Base-by-base conservation (phyloP, 2,888 invertebrate genomes). In the Busseola fusca region DNA sequence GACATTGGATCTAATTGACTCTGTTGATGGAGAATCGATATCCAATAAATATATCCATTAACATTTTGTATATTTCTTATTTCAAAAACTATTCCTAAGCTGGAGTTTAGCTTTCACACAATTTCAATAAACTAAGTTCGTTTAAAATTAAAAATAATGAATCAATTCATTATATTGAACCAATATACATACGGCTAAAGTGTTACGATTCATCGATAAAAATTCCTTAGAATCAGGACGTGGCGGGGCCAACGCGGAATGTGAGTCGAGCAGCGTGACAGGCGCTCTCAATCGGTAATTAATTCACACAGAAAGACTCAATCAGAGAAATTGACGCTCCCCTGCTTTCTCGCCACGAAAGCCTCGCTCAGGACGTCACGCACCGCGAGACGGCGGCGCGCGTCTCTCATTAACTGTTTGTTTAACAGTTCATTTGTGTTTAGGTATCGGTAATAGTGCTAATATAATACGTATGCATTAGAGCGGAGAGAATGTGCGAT, bases 241-340 rank as follows among this genome's bases (percentile, higher is more conserved):
- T 87, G 84, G 88, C 81, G 86, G 86, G 87, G 85, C 88, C 78
- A 85, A 82, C 84, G 88, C 87, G 94, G 94, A 93, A 95, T 95
- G 95, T 91, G 91, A 90, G 86, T 85, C 92, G 89, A 89, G 83
- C 90, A 92, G 91, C 94, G 93, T 93, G 93, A 93, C 93, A 93
- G 90, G 85, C 92, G 95, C 88, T 94, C 95, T 94, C 94, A 91
- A 93, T 94, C 84, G 88, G 87, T 95, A 95, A 95, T 95, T 94
- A 95, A 95, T 95, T 93, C 94, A 92, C 92, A 93, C 92, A 93
- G 91, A 93, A 91, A 94, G 88, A 92, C 92, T 93, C 93, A 94
- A 94, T 94, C 93, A 93, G 93, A 95, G 94, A 94, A 94, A 95
- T 92, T 94, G 90, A 92, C 87, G 93, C 89, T 91, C 87, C 87